phyloP scores from a whole-genome alignment of 2,888 invertebrate species.

The Arctia plantaginis region DNA sequence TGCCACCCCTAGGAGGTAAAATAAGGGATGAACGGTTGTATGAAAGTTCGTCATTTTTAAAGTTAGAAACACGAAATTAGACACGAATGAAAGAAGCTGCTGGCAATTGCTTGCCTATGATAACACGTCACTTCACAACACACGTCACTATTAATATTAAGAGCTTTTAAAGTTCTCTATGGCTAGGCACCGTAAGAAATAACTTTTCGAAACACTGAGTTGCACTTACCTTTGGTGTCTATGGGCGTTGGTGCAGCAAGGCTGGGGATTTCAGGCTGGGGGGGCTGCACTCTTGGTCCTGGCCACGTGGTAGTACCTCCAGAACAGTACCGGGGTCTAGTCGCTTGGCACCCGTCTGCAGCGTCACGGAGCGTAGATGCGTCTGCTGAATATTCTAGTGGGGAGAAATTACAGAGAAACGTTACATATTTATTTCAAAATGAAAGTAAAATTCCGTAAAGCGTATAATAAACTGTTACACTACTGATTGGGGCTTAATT shows the following conservation, averaged over 20 bases:
- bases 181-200: background rate
- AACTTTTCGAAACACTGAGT: background rate
- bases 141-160: background rate
- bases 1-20: too few species aligned
- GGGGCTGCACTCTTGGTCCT: constrained; percentile 82
- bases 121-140: background rate
- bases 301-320: constrained; percentile 86
- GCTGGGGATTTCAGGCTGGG: constrained; percentile 79
- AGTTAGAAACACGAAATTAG: too few species aligned
- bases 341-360: constrained; percentile 84
- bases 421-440: constrained; percentile 28
- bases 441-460: constrained; percentile 11
- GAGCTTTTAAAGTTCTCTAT: background rate
- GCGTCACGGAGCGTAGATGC: constrained; percentile 81
- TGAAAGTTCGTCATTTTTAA: too few species aligned
- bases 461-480: constrained; percentile 15
- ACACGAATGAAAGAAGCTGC: too few species aligned
- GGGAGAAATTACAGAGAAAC: constrained; percentile 23
- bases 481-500: constrained; percentile 1
- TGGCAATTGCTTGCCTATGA: too few species aligned
- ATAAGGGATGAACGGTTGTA: too few species aligned
- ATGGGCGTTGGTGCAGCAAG: constrained; percentile 75
- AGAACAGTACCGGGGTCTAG: constrained; percentile 86
- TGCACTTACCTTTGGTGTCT: constrained; percentile 81
- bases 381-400: constrained; percentile 81